Evolutionary conservation across 2,797 vertebrate genomes (phyloP), one percentile per base, ranked within the genome.

Genomic region (Intellagama lesueurii): DNA sequence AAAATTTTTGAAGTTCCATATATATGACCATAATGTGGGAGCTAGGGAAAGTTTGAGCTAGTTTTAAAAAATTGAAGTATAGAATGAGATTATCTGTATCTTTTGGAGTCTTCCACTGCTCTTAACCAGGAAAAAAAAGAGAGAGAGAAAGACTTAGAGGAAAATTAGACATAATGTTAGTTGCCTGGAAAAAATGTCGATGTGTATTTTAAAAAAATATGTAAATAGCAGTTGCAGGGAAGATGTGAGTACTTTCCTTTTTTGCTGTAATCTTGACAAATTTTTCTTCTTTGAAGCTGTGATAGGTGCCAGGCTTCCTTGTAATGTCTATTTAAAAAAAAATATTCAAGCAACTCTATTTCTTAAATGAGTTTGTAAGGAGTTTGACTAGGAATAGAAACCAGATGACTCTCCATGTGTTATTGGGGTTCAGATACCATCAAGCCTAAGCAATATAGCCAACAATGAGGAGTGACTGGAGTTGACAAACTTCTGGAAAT

Each of bases 1-100:
- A 64, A 85, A 80, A 80, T 85, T 60, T 52, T 66, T 56, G 28
- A 44, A 75, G 22, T 85, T 89, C 49, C 30, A 68, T 85, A 80
- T 85, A 85, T 56, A 56, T 56, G 32, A 35, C n/a, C 64, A 49
- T n/a, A 19, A 76, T 35, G 32, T 40, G 40, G 40, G 40, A 40
- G 40, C 40, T 40, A 40, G 40, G 26, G 47, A 19, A 32, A 35
- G 14, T 28, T 28, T 83, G 28, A 35, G 70, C 28, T 84, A 28
- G 69, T 87, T 80, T 87, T 76, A 28, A 66, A 76, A 24, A 9
- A 56, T 72, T 81, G 69, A 75, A 64, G 76, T 52, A 70, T 44
- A 68, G 30, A 11, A 88, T 83, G 73, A 56, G 60, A 86, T 72
- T 86, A 75, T 75, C 17, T 76, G 35, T 88, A 28, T 73, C 26